phyloP scores from a whole-genome alignment of 1,140 invertebrate species.

The Lanistes nyassanus region DNA sequence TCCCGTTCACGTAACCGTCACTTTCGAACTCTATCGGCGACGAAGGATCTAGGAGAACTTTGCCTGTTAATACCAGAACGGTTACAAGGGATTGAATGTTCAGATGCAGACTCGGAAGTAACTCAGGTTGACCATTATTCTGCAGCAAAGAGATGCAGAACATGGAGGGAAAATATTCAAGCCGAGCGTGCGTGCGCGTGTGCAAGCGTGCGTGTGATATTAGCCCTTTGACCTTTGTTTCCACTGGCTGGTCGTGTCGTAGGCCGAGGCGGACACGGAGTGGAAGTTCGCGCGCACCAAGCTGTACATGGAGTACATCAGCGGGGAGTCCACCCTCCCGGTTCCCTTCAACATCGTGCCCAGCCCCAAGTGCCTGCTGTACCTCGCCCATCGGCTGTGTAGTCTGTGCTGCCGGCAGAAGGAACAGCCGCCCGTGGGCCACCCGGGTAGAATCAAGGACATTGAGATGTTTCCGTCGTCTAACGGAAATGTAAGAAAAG shows the following conservation, averaged over 20 bases:
- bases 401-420: slow-evolving; percentile 76
- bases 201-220: slow-evolving; percentile 3
- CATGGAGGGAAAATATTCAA: too few relatives aligned
- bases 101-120: too few relatives aligned
- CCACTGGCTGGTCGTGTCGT: neutral
- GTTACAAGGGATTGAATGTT: too few relatives aligned
- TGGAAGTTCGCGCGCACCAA: slow-evolving; percentile 98
- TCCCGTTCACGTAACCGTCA: too few relatives aligned
- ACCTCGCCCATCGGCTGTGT: slow-evolving; percentile 84
- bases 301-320: slow-evolving; percentile 98
- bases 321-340: slow-evolving; percentile 94
- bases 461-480: slow-evolving; percentile 47
- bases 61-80: too few relatives aligned
- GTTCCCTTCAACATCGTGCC: slow-evolving; percentile 89
- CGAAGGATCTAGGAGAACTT: too few relatives aligned
- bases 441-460: slow-evolving; percentile 55
- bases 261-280: slow-evolving; percentile 96
- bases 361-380: slow-evolving; percentile 73
- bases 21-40: too few relatives aligned
- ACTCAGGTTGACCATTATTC: too few relatives aligned
- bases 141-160: too few relatives aligned
- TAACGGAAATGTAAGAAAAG: slow-evolving; percentile 7
- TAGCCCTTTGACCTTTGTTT: neutral
- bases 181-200: neutral
- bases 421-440: slow-evolving; percentile 34